These are phyloP conservation scores for Anthopleura sola DNA, from an alignment of 64 coral and sea anemone species.

Conservation along the genomic window DNA sequence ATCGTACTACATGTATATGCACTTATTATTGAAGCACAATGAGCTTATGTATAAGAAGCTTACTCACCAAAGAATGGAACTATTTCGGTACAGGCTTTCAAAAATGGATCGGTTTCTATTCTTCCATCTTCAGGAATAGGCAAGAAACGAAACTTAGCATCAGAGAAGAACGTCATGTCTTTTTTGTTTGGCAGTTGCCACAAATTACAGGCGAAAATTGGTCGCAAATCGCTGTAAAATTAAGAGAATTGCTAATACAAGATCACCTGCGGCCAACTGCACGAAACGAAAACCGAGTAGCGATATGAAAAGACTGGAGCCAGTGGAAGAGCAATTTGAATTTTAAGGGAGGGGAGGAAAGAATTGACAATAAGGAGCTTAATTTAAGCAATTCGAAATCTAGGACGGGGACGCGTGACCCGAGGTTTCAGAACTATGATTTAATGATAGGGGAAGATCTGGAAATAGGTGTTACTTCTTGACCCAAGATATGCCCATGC, in stretches of 20 bases:
- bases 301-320: no score
- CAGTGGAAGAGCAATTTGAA: no score
- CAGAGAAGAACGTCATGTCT: constrained; percentile 88
- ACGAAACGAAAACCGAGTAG: background rate
- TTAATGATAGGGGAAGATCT: no score
- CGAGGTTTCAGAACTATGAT: no score
- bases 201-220: background rate
- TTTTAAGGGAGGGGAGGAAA: no score
- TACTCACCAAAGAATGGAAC: constrained; percentile 96
- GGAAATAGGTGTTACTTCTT: no score
- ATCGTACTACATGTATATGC: background rate
- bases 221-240: background rate
- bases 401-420: no score
- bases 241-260: background rate
- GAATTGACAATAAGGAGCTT: no score
- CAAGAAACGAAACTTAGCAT: constrained; percentile 73
- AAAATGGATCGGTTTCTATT: constrained; percentile 89
- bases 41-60: no score
- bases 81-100: constrained; percentile 84
- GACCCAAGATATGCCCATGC: no score
- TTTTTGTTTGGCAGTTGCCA: background rate
- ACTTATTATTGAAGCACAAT: background rate
- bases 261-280: background rate
- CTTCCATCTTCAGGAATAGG: constrained; percentile 73
- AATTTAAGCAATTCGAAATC: no score